Conservation (phyloP, 2,113 vertebrate species). For the Oncorhynchus keta region DNA sequence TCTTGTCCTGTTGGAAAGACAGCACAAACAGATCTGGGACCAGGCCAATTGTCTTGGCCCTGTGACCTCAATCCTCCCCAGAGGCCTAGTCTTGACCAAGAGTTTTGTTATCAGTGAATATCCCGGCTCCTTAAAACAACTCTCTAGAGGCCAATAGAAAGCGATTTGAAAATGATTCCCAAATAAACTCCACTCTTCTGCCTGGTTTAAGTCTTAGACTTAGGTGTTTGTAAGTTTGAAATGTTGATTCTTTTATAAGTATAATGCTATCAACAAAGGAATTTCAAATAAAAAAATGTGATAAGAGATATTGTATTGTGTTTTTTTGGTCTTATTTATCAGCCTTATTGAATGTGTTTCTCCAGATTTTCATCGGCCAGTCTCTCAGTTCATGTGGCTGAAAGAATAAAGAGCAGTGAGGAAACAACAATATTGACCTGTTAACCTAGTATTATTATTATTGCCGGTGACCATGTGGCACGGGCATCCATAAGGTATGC, state of each 20-base stretch:
- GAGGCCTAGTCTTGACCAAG: conserved; percentile 3
- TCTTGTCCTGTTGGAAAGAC: too few relatives aligned
- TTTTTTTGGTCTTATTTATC: not conserved
- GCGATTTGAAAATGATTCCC: not conserved
- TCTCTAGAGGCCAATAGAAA: not conserved
- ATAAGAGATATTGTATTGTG: not conserved
- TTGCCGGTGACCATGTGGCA: too few relatives aligned
- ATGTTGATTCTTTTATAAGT: not conserved
- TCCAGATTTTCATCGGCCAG: not conserved
- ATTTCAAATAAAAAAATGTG: conserved; percentile 10
- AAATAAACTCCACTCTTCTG: not conserved
- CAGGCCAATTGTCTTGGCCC: not conserved
- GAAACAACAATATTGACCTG: too few relatives aligned
- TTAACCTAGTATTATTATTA: too few relatives aligned
- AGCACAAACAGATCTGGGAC: conserved; percentile 6
- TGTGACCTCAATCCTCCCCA: conserved; percentile 9
- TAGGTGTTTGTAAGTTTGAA: not conserved
- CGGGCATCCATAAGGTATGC: too few relatives aligned
- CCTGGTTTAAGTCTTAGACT: not conserved
- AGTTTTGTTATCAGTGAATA: not conserved
- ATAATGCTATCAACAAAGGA: not conserved
- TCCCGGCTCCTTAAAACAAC: not conserved
- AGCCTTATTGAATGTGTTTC: not conserved
- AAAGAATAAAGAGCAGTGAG: not conserved
- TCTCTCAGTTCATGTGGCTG: not conserved